phyloP scores from a whole-genome alignment of 2,888 invertebrate species.

The Peribatodes rhomboidaria region DNA sequence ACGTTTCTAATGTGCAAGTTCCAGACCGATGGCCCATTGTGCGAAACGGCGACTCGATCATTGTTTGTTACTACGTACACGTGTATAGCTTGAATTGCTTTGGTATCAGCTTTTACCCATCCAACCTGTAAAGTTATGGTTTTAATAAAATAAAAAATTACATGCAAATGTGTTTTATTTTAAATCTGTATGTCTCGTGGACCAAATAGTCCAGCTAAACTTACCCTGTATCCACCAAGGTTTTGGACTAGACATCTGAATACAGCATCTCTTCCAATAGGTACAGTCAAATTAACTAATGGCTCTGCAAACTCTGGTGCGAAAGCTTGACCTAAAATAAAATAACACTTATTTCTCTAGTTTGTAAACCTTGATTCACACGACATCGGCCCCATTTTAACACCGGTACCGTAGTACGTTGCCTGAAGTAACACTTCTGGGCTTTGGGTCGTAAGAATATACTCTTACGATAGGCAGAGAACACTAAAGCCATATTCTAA shows the following conservation, averaged over 20 bases:
- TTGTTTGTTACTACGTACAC: constrained; percentile 97
- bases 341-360: not conserved
- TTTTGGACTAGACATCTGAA: constrained; percentile 95
- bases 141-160: not conserved
- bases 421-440: too few species aligned
- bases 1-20: constrained; percentile 95
- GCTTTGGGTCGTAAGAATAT: too few species aligned
- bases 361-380: not conserved
- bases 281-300: constrained; percentile 93
- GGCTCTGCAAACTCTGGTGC: constrained; percentile 95
- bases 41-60: constrained; percentile 94
- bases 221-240: constrained; percentile 95
- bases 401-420: too few species aligned
- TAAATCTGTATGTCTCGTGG: not conserved
- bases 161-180: not conserved
- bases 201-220: not conserved
- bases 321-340: constrained; percentile 88
- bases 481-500: too few species aligned
- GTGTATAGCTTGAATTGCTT: constrained; percentile 96
- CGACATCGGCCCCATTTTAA: too few species aligned
- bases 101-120: constrained; percentile 94
- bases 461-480: too few species aligned
- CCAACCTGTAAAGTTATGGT: constrained; percentile 89
- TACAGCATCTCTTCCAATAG: constrained; percentile 94
- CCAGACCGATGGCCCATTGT: constrained; percentile 95